phyloP scores from a whole-genome alignment of 2,113 vertebrate species.

The Aix galericulata region DNA sequence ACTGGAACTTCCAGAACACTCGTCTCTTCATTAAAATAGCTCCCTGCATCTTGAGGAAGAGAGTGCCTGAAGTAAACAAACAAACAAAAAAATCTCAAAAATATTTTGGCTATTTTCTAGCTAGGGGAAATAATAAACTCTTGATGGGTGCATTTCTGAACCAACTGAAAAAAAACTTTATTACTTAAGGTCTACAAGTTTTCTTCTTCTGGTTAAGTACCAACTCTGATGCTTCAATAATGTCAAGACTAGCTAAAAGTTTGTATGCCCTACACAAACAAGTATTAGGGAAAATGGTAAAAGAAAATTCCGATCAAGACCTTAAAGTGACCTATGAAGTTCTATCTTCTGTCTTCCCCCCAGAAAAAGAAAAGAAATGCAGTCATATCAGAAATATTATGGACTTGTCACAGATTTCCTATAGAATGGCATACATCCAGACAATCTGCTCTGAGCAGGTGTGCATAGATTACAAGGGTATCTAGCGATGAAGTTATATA shows the following conservation, averaged over 20 bases:
- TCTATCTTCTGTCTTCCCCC: neutral
- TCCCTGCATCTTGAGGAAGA: constrained; percentile 81
- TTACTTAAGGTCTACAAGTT: neutral
- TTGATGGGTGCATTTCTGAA: neutral
- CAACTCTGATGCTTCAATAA: neutral
- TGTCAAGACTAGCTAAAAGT: neutral
- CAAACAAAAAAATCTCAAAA: neutral
- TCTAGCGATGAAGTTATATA: neutral
- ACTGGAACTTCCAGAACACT: constrained; percentile 87
- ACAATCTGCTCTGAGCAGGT: neutral
- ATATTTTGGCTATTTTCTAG: neutral
- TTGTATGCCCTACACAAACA: neutral
- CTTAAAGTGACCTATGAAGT: neutral
- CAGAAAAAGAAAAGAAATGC: neutral
- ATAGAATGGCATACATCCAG: neutral
- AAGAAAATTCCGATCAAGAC: neutral
- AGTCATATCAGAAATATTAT: neutral
- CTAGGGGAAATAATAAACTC: neutral
- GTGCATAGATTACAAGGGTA: neutral
- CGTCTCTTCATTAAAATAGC: constrained; percentile 84
- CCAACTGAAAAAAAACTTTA: neutral
- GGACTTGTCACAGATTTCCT: neutral
- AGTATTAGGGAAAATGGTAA: neutral
- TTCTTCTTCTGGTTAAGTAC: neutral
- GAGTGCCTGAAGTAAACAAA: constrained; percentile 74